Evolutionary conservation across 2,888 invertebrate species (phyloP), one percentile per base, ranked within the genome.

Genomic region (Pandemis cinnamomeana): DNA sequence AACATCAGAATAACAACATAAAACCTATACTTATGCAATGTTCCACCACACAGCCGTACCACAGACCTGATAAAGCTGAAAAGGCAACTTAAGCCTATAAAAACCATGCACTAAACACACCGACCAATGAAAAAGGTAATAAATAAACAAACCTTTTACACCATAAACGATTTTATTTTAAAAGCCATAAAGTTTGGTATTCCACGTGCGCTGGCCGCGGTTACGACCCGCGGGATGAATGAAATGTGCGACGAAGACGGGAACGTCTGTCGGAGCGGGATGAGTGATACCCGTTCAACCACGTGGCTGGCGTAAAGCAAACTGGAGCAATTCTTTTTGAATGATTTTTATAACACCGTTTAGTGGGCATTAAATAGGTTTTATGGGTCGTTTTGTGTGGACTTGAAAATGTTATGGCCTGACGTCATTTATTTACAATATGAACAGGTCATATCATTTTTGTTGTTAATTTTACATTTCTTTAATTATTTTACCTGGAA

Each of bases 21-120:
- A 93, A 94, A 91, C 87, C 91, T 90, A 93, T 93, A 93, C 91
- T 92, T 92, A 94, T 93, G 93, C 93, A 92, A 92, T 93, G 93
- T 90, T 91, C 93, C 89, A 91, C 91, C 93, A 89, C 92, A 93
- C 94, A 90, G 91, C 86, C 91, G 89, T 89, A 92, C 92, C 87
- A 86, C 87, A 91, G 90, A 91, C 94, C 93, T 93, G 94, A 94
- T 94, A 94, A 94, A 94, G 93, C 94, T 93, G 94, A 94, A 94
- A 94, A 94, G 94, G 92, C 93, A 92, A 91, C 90, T 93, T 90
- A 91, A 90, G 92, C 93, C 91, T 92, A 92, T 92, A 95, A 95
- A 95, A 94, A 92, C 91, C 93, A 92, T 92, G 93, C 94, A 92
- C 94, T 94, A 94, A 94, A 94, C 92, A 87, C 88, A 83, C 83